phyloP scores from a whole-genome alignment of 1,140 invertebrate genomes.

The Papilio glaucus region DNA sequence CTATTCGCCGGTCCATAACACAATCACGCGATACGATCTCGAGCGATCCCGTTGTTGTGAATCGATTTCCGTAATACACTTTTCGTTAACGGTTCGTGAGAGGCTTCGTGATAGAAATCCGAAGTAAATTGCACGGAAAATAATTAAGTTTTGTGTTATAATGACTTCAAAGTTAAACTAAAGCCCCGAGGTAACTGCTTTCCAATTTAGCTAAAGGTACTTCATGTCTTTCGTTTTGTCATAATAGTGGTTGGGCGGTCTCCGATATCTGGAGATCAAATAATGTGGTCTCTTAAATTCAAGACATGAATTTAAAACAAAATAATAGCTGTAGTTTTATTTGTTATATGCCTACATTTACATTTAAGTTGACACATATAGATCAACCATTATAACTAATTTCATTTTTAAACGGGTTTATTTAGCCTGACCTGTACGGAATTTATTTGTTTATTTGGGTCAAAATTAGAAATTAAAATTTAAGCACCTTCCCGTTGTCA shows the following conservation, averaged over 20 bases:
- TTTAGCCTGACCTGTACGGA: too few relatives aligned
- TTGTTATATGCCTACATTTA: too few relatives aligned
- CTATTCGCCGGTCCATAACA: constrained; percentile 38
- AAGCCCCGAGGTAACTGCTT: neutral
- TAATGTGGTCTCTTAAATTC: neutral
- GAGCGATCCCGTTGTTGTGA: constrained; percentile 35
- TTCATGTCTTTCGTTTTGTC: neutral
- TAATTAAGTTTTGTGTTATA: constrained; percentile 31
- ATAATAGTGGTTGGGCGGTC: neutral
- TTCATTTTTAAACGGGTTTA: too few relatives aligned
- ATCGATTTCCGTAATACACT: constrained; percentile 39
- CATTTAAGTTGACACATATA: too few relatives aligned
- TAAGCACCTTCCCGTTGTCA: too few relatives aligned
- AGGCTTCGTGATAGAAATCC: constrained; percentile 35
- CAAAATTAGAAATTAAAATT: too few relatives aligned
- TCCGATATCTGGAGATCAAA: neutral
- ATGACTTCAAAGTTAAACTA: constrained; percentile 11
- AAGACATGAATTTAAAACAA: neutral
- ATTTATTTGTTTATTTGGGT: too few relatives aligned
- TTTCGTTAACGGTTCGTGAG: constrained; percentile 28
- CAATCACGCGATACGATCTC: constrained; percentile 38
- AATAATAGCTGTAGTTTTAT: too few relatives aligned
- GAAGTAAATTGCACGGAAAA: constrained; percentile 33
- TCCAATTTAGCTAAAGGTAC: neutral
- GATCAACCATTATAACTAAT: too few relatives aligned